These are phyloP conservation scores for Ryuthela nishihirai DNA, from an alignment of 2,888 invertebrate genomes.

Conservation along the genomic window DNA sequence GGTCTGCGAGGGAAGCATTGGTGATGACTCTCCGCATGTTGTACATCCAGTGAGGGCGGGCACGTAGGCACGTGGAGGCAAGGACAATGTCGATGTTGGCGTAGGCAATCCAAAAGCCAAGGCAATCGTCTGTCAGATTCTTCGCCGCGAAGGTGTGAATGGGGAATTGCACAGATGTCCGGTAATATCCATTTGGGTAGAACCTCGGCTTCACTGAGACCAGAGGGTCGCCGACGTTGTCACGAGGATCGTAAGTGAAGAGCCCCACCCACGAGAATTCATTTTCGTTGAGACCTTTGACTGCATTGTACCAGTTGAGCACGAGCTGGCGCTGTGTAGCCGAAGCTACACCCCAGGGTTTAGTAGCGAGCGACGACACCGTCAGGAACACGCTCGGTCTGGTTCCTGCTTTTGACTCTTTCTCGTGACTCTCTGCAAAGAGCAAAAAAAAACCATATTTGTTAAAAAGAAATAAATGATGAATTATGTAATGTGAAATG, in stretches of 20 bases:
- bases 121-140: conserved; percentile 29
- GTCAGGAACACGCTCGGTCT: conserved; percentile 44
- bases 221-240: background rate
- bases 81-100: conserved; percentile 12
- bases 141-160: conserved; percentile 32
- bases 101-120: conserved; percentile 25
- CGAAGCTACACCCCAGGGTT: conserved; percentile 2
- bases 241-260: conserved; percentile 45
- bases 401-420: background rate
- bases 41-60: conserved; percentile 40
- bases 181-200: conserved; percentile 42
- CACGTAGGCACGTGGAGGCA: conserved; percentile 25
- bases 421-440: background rate
- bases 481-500: too few species aligned
- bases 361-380: conserved; percentile 41
- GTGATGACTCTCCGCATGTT: conserved; percentile 14
- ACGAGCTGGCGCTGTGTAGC: conserved; percentile 40
- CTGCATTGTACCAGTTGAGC: conserved; percentile 39
- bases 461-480: too few species aligned
- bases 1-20: conserved; percentile 19
- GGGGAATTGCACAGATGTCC: conserved; percentile 45
- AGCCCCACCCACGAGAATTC: conserved; percentile 46
- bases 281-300: conserved; percentile 3
- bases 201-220: background rate
- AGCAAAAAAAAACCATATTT: too few species aligned